These are phyloP conservation scores for Nomada flava DNA, from an alignment of 2,888 invertebrate genomes.

Conservation along the genomic window DNA sequence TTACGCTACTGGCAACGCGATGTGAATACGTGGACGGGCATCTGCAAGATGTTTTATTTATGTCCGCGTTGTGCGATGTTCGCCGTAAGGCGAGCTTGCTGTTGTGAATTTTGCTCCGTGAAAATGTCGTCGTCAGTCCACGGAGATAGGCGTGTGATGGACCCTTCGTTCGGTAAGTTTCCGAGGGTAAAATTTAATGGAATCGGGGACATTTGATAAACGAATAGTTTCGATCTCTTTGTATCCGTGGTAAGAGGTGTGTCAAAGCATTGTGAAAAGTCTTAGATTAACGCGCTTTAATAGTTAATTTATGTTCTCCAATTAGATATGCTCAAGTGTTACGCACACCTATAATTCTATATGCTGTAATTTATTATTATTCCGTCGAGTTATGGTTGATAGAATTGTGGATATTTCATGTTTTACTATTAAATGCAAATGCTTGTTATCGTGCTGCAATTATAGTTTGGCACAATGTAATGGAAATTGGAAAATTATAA, in stretches of 20 bases:
- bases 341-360: no score
- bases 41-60: constrained; percentile 67
- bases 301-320: no score
- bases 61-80: constrained; percentile 49
- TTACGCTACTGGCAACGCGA: constrained; percentile 65
- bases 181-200: background rate
- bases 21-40: constrained; percentile 60
- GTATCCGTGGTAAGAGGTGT: background rate
- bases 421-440: no score
- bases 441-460: background rate
- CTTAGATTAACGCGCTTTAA: no score
- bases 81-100: constrained; percentile 32
- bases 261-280: no score
- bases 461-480: background rate
- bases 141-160: constrained; percentile 15
- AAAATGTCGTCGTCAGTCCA: constrained; percentile 4
- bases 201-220: background rate
- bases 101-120: constrained; percentile 30
- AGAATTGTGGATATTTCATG: no score
- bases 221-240: background rate
- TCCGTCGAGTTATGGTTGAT: no score
- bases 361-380: no score
- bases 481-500: no score
- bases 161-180: constrained; percentile 39
- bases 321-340: no score